Evolutionary conservation across 2,113 vertebrate species (phyloP).

Genomic region (Indicator maculatus): DNA sequence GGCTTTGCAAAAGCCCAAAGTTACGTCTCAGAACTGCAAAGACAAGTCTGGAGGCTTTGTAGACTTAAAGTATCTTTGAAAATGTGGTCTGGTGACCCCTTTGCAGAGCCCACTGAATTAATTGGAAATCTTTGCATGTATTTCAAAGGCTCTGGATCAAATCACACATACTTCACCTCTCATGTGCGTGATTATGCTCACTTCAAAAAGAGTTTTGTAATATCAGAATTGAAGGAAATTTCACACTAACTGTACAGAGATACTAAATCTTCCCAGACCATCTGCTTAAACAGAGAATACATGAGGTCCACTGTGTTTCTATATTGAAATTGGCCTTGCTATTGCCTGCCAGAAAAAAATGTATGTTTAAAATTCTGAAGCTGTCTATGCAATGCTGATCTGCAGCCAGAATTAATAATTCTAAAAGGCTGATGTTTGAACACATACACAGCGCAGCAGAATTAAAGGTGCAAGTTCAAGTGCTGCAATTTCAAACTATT

Average conservation of each 20-base stretch:
- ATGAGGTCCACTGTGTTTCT: not conserved
- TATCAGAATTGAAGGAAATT: not conserved
- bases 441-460: constrained; percentile 45
- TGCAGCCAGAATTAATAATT: constrained; percentile 64
- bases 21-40: not conserved
- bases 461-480: constrained; percentile 71
- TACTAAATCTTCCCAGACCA: not conserved
- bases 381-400: constrained; percentile 21
- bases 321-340: not conserved
- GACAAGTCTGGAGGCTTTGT: not conserved
- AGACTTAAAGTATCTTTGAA: constrained; percentile 8
- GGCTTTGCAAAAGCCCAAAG: not conserved
- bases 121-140: not conserved
- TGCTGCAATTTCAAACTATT: constrained; percentile 71
- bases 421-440: constrained; percentile 53
- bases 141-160: not conserved
- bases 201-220: not conserved
- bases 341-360: not conserved
- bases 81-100: not conserved
- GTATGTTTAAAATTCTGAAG: constrained; percentile 45
- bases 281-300: not conserved
- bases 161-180: not conserved
- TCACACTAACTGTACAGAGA: not conserved
- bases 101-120: not conserved
- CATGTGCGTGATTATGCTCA: not conserved